Conservation (phyloP, 2,113 vertebrate species). For the Corythornis madagascariensis region DNA sequence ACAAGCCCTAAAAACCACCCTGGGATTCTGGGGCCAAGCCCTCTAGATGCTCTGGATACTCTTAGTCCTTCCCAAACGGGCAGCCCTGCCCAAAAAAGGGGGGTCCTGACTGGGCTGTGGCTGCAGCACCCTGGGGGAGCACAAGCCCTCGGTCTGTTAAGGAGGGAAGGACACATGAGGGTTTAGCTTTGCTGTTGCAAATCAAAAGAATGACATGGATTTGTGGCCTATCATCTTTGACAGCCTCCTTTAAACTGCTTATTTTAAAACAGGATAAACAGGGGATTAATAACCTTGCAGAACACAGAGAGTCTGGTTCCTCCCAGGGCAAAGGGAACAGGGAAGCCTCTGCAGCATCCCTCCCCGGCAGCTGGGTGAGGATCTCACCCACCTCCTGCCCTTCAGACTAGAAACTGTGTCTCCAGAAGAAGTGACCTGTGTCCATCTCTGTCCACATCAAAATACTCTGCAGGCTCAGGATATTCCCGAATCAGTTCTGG, state of each 20-base stretch:
- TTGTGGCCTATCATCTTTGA: slow-evolving; percentile 62
- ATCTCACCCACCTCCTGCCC: background rate
- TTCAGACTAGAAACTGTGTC: background rate
- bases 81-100: background rate
- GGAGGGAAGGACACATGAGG: background rate
- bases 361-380: background rate
- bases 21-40: background rate
- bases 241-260: slow-evolving; percentile 64
- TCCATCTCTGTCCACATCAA: background rate
- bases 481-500: rapidly evolving
- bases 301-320: background rate
- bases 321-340: background rate
- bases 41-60: rapidly evolving
- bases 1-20: background rate
- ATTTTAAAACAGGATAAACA: slow-evolving; percentile 68
- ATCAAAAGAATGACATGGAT: slow-evolving; percentile 53
- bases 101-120: background rate
- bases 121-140: background rate
- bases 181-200: slow-evolving; percentile 41
- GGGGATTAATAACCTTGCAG: slow-evolving; percentile 56
- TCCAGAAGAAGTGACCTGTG: background rate
- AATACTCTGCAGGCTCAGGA: background rate
- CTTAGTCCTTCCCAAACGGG: background rate
- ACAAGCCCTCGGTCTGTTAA: background rate
- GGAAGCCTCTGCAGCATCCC: background rate